phyloP scores from a whole-genome alignment of 1,140 invertebrate species.

The Halesus radiatus region DNA sequence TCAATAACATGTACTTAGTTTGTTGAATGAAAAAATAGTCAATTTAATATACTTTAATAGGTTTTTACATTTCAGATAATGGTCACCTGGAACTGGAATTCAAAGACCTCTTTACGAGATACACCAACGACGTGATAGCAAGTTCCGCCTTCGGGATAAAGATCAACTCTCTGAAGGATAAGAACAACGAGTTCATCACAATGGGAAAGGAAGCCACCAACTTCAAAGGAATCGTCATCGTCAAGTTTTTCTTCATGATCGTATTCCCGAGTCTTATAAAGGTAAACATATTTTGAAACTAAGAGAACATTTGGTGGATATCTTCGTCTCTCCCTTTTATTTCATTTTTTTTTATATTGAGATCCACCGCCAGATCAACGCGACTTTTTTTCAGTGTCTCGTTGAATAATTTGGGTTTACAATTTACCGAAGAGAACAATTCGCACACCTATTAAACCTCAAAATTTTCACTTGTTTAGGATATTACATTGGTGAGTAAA shows the following conservation, averaged over 20 bases:
- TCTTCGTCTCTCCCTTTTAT: background rate
- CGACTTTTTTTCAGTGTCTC: too few relatives aligned
- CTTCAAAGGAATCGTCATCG: background rate
- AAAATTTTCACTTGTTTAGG: too few relatives aligned
- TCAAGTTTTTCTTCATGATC: slow-evolving; percentile 2
- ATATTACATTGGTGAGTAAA: too few relatives aligned
- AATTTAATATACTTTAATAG: too few relatives aligned
- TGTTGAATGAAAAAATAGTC: too few relatives aligned
- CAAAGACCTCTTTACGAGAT: slow-evolving; percentile 66
- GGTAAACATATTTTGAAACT: background rate
- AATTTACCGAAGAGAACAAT: too few relatives aligned
- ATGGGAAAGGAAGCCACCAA: slow-evolving; percentile 56
- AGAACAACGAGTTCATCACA: slow-evolving; percentile 63
- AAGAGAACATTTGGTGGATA: background rate
- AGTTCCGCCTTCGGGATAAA: slow-evolving; percentile 69
- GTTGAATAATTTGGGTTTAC: too few relatives aligned
- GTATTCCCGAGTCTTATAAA: background rate
- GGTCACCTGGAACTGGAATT: slow-evolving; percentile 61
- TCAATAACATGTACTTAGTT: too few relatives aligned
- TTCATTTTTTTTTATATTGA: background rate
- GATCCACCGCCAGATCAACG: too few relatives aligned
- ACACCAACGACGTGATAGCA: slow-evolving; percentile 70
- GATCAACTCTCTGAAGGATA: slow-evolving; percentile 67
- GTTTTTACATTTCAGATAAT: slow-evolving; percentile 19
- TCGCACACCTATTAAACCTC: too few relatives aligned